Conservation (phyloP, 1,140 invertebrate genomes). For the Psix sp. region DNA sequence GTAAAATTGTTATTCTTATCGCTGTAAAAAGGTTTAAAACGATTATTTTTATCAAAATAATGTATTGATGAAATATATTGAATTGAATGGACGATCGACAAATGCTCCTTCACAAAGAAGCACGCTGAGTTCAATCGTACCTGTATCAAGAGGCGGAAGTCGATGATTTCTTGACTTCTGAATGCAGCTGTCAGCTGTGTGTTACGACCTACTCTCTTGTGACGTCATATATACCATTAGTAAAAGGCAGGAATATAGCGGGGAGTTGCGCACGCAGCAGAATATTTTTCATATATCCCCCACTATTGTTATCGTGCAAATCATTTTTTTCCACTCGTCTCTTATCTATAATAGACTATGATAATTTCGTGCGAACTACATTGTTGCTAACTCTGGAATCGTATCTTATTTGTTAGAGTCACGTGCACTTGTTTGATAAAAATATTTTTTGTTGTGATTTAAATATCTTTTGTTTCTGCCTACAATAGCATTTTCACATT, state of each 20-base stretch:
- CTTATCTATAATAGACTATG: background rate
- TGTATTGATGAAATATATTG: too few relatives aligned
- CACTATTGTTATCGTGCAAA: slow-evolving; percentile 19
- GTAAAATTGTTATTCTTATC: too few relatives aligned
- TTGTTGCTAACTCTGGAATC: too few relatives aligned
- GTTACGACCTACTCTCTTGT: slow-evolving; percentile 68
- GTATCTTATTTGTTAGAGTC: too few relatives aligned
- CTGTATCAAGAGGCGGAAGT: slow-evolving; percentile 57
- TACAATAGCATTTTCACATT: too few relatives aligned
- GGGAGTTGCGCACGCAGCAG: slow-evolving; percentile 69
- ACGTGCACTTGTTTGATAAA: too few relatives aligned
- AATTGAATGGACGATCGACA: too few relatives aligned
- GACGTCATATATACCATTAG: slow-evolving; percentile 73
- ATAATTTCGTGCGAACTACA: too few relatives aligned
- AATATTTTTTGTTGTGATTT: too few relatives aligned
- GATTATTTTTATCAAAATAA: too few relatives aligned
- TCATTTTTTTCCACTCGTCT: slow-evolving; percentile 11
- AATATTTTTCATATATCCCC: slow-evolving; percentile 14
- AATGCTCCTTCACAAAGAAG: slow-evolving; percentile 9
- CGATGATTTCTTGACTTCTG: slow-evolving; percentile 64
- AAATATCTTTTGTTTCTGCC: too few relatives aligned
- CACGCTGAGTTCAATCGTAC: slow-evolving; percentile 48
- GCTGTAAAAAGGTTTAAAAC: too few relatives aligned
- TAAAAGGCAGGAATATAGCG: slow-evolving; percentile 63
- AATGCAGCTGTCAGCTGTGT: slow-evolving; percentile 67